A percentile compares a stretch with the other conserved stretches of the same genome.
Conservation (phyloP, 2,113 vertebrate species). For the Ammodytes marinus region DNA sequence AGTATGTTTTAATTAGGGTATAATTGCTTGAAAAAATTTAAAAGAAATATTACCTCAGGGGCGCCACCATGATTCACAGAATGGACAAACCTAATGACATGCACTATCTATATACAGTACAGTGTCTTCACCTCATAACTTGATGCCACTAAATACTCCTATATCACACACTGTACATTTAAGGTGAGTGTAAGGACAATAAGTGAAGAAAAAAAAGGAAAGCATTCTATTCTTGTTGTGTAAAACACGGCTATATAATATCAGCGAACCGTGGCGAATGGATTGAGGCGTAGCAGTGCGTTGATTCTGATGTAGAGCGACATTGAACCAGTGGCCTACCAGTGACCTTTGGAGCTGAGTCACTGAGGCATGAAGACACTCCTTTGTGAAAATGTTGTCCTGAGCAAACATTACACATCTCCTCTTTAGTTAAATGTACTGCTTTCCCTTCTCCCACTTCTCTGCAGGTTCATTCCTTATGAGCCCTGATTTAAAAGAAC, state of each 20-base stretch:
- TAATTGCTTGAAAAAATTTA: no score
- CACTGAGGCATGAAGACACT: conserved; percentile 15
- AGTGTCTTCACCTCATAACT: no score
- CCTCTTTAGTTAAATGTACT: conserved; percentile 1
- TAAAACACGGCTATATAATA: conserved; percentile 6
- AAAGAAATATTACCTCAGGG: no score
- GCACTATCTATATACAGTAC: no score
- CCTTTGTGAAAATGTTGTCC: neutral
- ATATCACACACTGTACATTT: no score
- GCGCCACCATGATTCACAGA: no score
- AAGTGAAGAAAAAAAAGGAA: neutral
- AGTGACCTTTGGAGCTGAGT: neutral
- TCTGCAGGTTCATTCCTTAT: conserved; percentile 25
- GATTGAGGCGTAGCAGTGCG: neutral
- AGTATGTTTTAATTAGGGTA: no score
- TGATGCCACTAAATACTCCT: no score
- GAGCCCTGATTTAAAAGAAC: conserved; percentile 25
- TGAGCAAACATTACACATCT: conserved; percentile 10
- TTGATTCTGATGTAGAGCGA: neutral
- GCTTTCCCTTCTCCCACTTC: neutral
- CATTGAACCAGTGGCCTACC: conserved; percentile 24
- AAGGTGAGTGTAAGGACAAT: conserved; percentile 6
- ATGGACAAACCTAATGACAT: no score
- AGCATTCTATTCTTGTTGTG: conserved; percentile 3
- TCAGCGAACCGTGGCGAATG: neutral